Evolutionary conservation across 2,113 vertebrate species (phyloP).

Genomic region (Plotosus lineatus): DNA sequence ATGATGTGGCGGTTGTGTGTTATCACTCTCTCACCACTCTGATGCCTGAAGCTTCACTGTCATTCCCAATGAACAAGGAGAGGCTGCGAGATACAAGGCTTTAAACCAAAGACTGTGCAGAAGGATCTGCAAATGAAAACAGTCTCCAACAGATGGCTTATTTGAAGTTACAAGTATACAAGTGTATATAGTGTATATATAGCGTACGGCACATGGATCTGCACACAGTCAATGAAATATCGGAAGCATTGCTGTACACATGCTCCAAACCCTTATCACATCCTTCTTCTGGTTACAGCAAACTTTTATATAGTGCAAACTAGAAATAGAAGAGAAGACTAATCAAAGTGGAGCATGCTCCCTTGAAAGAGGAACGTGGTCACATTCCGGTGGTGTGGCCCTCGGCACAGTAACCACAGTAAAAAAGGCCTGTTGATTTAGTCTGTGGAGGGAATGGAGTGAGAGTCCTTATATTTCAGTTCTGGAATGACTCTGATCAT

Average conservation of each 20-base stretch:
- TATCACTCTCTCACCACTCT: constrained; percentile 46
- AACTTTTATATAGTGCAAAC: constrained; percentile 8
- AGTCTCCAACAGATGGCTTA: background rate
- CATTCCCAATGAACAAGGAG: background rate
- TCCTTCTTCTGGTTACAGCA: constrained; percentile 15
- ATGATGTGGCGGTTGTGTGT: constrained; percentile 55
- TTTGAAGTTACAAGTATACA: background rate
- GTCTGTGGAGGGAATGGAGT: constrained; percentile 57
- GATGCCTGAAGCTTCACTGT: background rate
- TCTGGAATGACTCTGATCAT: constrained; percentile 65
- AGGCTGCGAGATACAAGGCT: background rate
- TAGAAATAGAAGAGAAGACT: constrained; percentile 1
- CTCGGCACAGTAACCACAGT: constrained; percentile 55
- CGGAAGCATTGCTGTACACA: background rate
- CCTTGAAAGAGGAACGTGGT: constrained; percentile 48
- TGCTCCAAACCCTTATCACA: constrained; percentile 1
- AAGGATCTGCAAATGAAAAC: background rate
- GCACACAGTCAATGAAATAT: background rate
- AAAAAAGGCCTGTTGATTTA: constrained; percentile 61
- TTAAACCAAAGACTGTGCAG: background rate
- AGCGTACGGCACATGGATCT: background rate
- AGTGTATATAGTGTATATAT: background rate
- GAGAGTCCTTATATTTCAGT: constrained; percentile 59
- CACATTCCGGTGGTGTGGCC: constrained; percentile 48
- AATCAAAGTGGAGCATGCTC: constrained; percentile 33